A percentile compares a stretch with the other conserved stretches of the same genome.
Evolutionary conservation across 2,888 invertebrate genomes (phyloP).

Genomic region (Agrochola macilenta): DNA sequence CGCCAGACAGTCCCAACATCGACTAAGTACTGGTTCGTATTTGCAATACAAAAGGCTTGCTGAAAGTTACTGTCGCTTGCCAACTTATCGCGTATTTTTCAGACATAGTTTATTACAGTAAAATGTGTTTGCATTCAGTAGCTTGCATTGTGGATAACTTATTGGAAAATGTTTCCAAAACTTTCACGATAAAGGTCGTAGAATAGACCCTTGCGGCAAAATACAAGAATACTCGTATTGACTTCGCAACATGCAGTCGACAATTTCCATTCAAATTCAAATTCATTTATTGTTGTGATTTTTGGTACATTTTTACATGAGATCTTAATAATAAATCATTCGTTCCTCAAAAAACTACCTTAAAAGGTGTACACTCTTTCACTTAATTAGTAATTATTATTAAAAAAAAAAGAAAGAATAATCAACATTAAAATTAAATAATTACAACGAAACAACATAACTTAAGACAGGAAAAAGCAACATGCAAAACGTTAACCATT

Average conservation of each 20-base stretch:
- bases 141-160: constrained; percentile 21
- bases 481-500: no score
- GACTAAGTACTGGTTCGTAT: constrained; percentile 42
- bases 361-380: no score
- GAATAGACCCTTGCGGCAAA: neutral
- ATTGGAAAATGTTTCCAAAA: constrained; percentile 7
- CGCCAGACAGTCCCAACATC: constrained; percentile 55
- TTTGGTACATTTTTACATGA: no score
- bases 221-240: neutral
- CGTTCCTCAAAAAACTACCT: no score
- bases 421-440: no score
- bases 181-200: neutral
- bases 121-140: constrained; percentile 35
- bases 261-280: constrained; percentile 27
- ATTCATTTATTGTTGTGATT: no score
- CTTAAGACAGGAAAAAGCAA: no score
- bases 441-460: no score
- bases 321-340: no score
- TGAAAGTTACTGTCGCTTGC: constrained; percentile 47
- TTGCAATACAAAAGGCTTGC: constrained; percentile 47
- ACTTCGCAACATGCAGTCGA: constrained; percentile 8
- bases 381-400: no score
- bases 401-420: no score
- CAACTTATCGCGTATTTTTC: constrained; percentile 52
- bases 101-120: constrained; percentile 42